Evolutionary conservation across 1,140 invertebrate genomes (phyloP).

Genomic region (Lucilia sericata): DNA sequence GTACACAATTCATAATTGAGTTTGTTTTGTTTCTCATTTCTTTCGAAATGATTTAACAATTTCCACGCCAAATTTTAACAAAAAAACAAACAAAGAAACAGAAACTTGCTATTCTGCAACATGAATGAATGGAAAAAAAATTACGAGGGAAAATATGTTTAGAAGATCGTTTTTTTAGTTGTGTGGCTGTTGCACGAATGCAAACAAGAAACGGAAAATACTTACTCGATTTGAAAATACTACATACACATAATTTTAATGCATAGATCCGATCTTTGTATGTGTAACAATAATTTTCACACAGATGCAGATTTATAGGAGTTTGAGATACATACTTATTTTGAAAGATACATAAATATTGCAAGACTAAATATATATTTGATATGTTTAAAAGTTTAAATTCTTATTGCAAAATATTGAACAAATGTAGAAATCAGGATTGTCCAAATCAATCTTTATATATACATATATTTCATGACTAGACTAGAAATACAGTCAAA

Average conservation of each 20-base stretch:
- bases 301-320: too few species aligned
- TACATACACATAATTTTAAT: not conserved
- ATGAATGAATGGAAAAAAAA: not conserved
- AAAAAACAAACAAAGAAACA: conserved; percentile 9
- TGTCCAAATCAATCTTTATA: too few species aligned
- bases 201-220: conserved; percentile 35
- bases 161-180: not conserved
- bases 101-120: not conserved
- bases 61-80: conserved; percentile 17
- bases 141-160: not conserved
- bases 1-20: conserved; percentile 36
- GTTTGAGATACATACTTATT: too few species aligned
- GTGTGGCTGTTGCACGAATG: conserved; percentile 3
- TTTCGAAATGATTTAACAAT: conserved; percentile 41
- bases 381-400: too few species aligned
- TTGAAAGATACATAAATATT: too few species aligned
- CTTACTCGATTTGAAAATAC: conserved; percentile 12
- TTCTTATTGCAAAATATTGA: too few species aligned
- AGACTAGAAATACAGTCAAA: too few species aligned
- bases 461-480: too few species aligned
- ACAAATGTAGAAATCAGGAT: too few species aligned
- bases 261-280: too few species aligned
- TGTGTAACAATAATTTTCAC: too few species aligned
- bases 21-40: conserved; percentile 8
- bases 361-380: too few species aligned